Evolutionary conservation across 2,797 vertebrate species (phyloP), one percentile per base, ranked within the genome.

Genomic region (Antennarius maculatus): DNA sequence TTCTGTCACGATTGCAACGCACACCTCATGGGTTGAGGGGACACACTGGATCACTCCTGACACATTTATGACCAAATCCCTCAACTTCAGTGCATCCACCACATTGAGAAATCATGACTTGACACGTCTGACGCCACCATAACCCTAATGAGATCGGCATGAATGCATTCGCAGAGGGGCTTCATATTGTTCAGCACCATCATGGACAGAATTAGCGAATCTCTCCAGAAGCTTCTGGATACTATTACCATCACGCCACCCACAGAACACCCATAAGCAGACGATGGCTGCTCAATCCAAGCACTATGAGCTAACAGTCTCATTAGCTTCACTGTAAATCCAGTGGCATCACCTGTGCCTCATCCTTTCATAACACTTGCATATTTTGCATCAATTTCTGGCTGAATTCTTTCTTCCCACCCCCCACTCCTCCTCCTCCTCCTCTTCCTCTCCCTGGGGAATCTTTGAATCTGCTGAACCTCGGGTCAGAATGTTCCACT

Each of bases 401-500:
- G 41, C 62, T 54, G 23, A 73, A 83, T 49, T 74, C 60, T 67
- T 71, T 68, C 69, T 71, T 42, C 42, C 46, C 39, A 43, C 28
- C 18, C 51, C 37, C 46, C 29, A 3, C 37, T 10, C 37, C 28
- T 48, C 42, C 46, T 29, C 31, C 31, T 34, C 31, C 31, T 34
- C 31, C 64, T 76, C 61, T 49, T 70, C 53, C 46, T 75, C 85
- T 81, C 84, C 77, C 80, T 18, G 46, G 83, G 85, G 89, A 92
- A 79, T 76, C 83, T 83, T 85, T 79, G 77, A 85, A 74, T 87
- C 61, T 55, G 64, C 75, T 86, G 84, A 89, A 90, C 89, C 66
- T 52, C 53, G 47, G 91, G 89, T 91, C 89, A 90, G 54, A 89
- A 90, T 91, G 85, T 92, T 91, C 91, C 92, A 86, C 70, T 2